These are phyloP conservation scores for Paralichthys olivaceus DNA, from an alignment of 2,113 vertebrate species.

Conservation along the genomic window DNA sequence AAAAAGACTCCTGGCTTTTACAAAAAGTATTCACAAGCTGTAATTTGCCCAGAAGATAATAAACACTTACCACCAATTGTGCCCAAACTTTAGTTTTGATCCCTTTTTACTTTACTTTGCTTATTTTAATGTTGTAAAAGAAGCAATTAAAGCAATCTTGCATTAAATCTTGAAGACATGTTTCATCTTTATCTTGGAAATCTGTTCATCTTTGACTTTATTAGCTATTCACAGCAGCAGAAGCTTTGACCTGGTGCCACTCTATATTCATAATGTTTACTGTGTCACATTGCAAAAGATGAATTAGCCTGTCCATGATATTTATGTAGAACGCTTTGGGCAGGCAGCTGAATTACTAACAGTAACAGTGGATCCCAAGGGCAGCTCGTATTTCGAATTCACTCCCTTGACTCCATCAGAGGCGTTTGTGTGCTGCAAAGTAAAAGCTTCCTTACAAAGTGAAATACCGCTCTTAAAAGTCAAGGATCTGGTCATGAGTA, in stretches of 20 bases:
- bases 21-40: not conserved
- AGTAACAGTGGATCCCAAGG: not conserved
- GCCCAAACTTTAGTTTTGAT: not conserved
- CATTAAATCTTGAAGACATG: not conserved
- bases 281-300: not conserved
- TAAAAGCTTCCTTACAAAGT: not conserved
- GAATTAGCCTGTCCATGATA: not conserved
- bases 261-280: not conserved
- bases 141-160: not conserved
- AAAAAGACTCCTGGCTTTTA: not conserved
- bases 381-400: conserved; percentile 5
- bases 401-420: not conserved
- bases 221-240: not conserved
- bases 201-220: not conserved
- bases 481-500: not conserved
- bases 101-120: not conserved
- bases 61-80: not conserved
- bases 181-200: not conserved
- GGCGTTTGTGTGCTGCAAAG: conserved; percentile 6
- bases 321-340: conserved; percentile 1
- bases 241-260: not conserved
- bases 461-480: conserved; percentile 7
- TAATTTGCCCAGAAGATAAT: not conserved
- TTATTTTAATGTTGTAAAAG: not conserved
- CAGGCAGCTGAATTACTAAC: not conserved